Evolutionary conservation across 2,797 vertebrate species (phyloP).

Genomic region (Aphelocoma californica): DNA sequence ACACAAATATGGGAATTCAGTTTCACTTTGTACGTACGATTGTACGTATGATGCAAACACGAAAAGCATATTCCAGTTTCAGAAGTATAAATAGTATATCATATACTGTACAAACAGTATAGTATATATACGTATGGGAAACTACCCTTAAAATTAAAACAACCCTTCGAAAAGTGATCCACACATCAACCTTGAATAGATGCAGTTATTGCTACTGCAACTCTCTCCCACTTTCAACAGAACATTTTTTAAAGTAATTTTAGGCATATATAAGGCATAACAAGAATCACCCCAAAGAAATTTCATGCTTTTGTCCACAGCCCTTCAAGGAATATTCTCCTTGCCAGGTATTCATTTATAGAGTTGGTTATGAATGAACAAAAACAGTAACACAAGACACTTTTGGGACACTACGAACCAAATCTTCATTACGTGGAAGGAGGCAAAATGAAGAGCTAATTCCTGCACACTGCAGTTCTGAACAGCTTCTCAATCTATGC

Average conservation of each 20-base stretch:
- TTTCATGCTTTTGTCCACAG: background rate
- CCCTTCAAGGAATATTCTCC: background rate
- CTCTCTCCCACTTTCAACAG: background rate
- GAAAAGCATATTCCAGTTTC: background rate
- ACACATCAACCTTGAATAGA: background rate
- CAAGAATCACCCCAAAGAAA: background rate
- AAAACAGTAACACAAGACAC: background rate
- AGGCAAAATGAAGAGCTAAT: constrained; percentile 35
- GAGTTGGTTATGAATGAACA: constrained; percentile 6
- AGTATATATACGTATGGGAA: background rate
- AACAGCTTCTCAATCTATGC: background rate
- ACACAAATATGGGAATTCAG: background rate
- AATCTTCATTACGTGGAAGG: constrained; percentile 5
- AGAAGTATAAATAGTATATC: background rate
- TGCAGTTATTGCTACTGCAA: background rate
- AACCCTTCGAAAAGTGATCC: background rate
- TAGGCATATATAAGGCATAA: background rate
- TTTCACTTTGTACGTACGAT: background rate
- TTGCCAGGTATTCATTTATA: background rate
- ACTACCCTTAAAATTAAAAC: background rate
- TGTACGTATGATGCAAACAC: background rate
- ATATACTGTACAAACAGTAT: background rate
- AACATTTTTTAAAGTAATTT: background rate
- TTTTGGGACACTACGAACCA: background rate
- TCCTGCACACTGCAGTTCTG: background rate